phyloP scores from a whole-genome alignment of 2,113 vertebrate species.

The Coturnix japonica region DNA sequence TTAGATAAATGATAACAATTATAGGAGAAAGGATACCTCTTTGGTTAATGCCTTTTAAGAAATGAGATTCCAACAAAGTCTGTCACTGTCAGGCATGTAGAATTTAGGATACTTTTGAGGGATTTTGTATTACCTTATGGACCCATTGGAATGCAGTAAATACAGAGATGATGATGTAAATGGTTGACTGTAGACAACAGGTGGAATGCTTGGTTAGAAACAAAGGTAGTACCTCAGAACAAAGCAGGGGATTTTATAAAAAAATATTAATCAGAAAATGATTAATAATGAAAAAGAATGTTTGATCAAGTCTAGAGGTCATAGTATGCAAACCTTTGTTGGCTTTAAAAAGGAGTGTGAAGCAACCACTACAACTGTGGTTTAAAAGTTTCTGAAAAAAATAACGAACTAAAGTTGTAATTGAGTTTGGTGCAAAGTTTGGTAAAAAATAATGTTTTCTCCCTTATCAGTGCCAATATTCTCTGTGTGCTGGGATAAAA shows the following conservation, averaged over 20 bases:
- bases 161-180: neutral
- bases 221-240: neutral
- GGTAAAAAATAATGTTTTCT: neutral
- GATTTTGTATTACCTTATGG: neutral
- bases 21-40: neutral
- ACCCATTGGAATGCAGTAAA: neutral
- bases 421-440: neutral
- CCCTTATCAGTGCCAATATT: neutral
- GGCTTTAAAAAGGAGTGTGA: neutral
- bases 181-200: neutral
- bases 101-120: neutral
- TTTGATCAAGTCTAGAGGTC: neutral
- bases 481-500: neutral
- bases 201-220: neutral
- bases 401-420: neutral
- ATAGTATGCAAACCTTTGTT: neutral
- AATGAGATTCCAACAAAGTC: neutral
- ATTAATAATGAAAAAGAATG: neutral
- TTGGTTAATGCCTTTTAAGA: neutral
- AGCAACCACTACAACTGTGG: fast-evolving
- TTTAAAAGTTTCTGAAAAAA: neutral
- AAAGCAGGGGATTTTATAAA: neutral
- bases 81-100: neutral
- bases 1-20: neutral
- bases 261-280: neutral